Conservation (phyloP, 1,140 invertebrate genomes). For the Drosophila setifemur region DNA sequence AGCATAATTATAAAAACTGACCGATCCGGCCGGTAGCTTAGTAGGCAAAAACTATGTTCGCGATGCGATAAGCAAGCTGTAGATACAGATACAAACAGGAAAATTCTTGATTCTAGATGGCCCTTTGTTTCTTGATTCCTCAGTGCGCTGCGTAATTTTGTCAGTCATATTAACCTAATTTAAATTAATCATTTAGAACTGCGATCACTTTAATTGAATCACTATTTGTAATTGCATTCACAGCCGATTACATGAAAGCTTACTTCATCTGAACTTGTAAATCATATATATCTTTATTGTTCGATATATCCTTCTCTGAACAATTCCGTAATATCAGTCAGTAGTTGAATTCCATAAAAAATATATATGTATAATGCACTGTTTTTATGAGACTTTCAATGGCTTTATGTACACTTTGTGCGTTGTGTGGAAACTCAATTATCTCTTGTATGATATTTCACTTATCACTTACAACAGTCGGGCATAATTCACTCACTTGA, state of each 20-base stretch:
- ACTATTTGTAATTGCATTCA: constrained; percentile 22
- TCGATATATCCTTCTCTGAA: no score
- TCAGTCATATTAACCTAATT: constrained; percentile 19
- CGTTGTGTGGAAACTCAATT: constrained; percentile 31
- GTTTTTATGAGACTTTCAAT: constrained; percentile 5
- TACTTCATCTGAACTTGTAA: no score
- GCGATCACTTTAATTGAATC: constrained; percentile 2
- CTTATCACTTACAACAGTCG: constrained; percentile 34
- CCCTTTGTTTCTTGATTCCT: constrained; percentile 2
- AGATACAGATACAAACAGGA: constrained; percentile 2
- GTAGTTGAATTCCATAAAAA: constrained; percentile 8
- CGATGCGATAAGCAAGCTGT: constrained; percentile 7
- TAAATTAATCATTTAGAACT: constrained; percentile 24
- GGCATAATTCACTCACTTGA: constrained; percentile 34
- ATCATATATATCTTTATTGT: no score
- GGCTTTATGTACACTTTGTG: background rate
- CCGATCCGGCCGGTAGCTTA: constrained; percentile 18
- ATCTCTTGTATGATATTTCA: constrained; percentile 43
- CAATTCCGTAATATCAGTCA: no score
- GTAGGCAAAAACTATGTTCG: constrained; percentile 24
- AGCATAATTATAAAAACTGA: constrained; percentile 32
- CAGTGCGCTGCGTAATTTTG: constrained; percentile 10
- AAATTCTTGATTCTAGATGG: no score
- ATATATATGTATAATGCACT: constrained; percentile 10
- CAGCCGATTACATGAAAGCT: constrained; percentile 9